Evolutionary conservation across 1,140 invertebrate genomes (phyloP).

Genomic region (Sitobion miscanthi): DNA sequence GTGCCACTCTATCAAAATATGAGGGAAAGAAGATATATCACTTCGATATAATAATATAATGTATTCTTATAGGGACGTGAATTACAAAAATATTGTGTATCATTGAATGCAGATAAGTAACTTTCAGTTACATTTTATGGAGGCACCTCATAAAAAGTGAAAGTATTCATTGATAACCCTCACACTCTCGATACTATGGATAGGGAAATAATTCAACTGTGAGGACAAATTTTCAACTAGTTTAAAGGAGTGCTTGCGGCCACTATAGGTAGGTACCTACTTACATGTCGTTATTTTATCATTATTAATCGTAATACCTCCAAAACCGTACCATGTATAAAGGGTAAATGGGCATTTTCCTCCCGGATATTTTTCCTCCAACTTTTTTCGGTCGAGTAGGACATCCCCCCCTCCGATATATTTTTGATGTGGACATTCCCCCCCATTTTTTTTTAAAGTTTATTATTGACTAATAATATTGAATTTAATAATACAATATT

Average conservation of each 20-base stretch:
- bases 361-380: no score
- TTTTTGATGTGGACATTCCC: no score
- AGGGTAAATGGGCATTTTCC: no score
- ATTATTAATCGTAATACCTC: neutral
- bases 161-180: neutral
- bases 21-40: neutral
- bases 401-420: no score
- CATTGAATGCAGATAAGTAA: neutral
- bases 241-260: neutral
- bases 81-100: neutral
- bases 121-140: neutral
- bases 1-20: neutral
- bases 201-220: neutral
- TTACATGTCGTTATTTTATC: neutral
- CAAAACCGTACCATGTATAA: no score
- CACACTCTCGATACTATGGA: neutral
- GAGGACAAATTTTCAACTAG: neutral
- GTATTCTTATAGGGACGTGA: neutral
- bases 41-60: neutral
- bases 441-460: no score
- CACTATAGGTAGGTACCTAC: neutral
- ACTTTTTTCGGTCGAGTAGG: no score
- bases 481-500: no score
- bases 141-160: neutral
- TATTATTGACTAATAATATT: no score